These are phyloP conservation scores for Sinosuthora webbiana DNA, from an alignment of 2,113 vertebrate species.

Conservation along the genomic window DNA sequence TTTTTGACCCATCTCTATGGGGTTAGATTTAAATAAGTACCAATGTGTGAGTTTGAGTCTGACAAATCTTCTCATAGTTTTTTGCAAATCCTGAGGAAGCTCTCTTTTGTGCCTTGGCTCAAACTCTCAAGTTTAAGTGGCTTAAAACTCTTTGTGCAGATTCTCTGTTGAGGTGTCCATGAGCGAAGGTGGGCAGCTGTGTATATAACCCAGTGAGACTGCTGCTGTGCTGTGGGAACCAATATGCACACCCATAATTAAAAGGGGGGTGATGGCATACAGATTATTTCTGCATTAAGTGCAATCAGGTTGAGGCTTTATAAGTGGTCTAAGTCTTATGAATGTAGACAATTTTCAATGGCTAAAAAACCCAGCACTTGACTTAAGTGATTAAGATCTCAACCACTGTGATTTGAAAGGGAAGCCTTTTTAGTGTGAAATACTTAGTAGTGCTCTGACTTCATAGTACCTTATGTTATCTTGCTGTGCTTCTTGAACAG, in stretches of 20 bases:
- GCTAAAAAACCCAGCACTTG: not conserved
- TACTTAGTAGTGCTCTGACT: not conserved
- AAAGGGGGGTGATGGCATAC: fast-evolving
- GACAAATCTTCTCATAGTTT: not conserved
- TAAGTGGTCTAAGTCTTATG: not conserved
- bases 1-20: fast-evolving
- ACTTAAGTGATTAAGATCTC: not conserved
- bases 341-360: not conserved
- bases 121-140: not conserved
- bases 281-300: not conserved
- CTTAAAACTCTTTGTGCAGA: not conserved
- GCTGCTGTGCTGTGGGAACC: fast-evolving
- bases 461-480: not conserved
- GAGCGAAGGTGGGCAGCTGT: not conserved
- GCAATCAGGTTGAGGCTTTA: not conserved
- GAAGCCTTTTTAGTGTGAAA: not conserved
- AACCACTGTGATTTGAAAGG: not conserved
- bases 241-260: not conserved
- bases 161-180: fast-evolving
- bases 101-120: not conserved
- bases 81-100: not conserved
- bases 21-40: not conserved
- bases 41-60: not conserved
- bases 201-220: fast-evolving
- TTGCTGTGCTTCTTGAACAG: not conserved